Base-by-base conservation (phyloP, 1,140 invertebrate species). In the Bombus confusus region DNA sequence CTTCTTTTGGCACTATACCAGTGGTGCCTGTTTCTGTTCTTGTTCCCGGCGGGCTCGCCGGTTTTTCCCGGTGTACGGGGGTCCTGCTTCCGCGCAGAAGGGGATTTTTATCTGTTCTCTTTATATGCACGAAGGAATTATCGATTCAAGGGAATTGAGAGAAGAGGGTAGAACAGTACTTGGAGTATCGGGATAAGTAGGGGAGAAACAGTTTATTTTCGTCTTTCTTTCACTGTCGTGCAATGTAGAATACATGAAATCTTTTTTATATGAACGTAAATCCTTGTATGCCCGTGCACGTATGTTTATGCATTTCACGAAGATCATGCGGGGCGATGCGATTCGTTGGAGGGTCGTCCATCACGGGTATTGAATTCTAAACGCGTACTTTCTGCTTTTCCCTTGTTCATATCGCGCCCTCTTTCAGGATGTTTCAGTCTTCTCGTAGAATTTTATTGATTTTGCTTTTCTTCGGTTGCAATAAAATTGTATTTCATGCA, bases 41-140 rank as follows among this genome's bases (percentile, higher is more conserved):
- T 52, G 37, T 76, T 37, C 75, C 77, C 64, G 59, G 52, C 31
- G 18, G 64, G 25, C 43, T 52, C 80, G 69, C 68, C 85, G 83
- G 87, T 89, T 91, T 91, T 90, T 83, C 87, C 74, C 43, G 59
- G 34, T 47, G 28, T 37, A n/a, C 66, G 87, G 47, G 72, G 74
- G 82, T 89, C 83, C 81, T 68, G 73, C 87, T 86, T 87, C 85
- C 84, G 73, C 86, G 75, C 69, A 10, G n/a, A 78, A 85, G 73
- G 83, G 75, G 69, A 74, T 73, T 83, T 86, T 84, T 86, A 87
- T 90, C 77, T 79, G 80, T 74, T 89, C 68, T 59, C 81, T 86
- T 72, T 72, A 31, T 87, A 78, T 74, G 34, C 66, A 31, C 74
- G 68, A 43, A 69, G 37, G 62, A 88, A 83, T 86, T 79, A 88